Evolutionary conservation across 2,113 vertebrate species (phyloP).

Genomic region (Carassius gibelio): DNA sequence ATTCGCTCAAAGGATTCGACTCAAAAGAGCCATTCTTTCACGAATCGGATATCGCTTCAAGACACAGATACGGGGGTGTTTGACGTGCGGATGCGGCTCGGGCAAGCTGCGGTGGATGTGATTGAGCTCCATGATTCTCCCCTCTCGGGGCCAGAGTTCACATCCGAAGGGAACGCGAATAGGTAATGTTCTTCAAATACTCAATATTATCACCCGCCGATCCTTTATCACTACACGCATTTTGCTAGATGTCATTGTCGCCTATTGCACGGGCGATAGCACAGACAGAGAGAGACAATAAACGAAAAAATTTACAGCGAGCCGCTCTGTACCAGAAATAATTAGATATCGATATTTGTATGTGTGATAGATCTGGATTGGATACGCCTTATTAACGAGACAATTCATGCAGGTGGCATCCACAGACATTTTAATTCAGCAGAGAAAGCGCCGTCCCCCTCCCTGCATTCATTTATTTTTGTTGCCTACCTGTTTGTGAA

Average conservation of each 20-base stretch:
- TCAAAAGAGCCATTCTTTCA: slow-evolving; percentile 53
- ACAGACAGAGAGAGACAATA: slow-evolving; percentile 1
- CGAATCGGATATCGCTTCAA: slow-evolving; percentile 55
- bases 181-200: slow-evolving; percentile 68
- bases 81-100: slow-evolving; percentile 71
- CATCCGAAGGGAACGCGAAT: slow-evolving; percentile 62
- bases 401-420: slow-evolving; percentile 38
- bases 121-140: slow-evolving; percentile 69
- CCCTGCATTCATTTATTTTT: slow-evolving; percentile 27
- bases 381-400: slow-evolving; percentile 33
- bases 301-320: slow-evolving; percentile 17
- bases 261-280: neutral
- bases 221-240: slow-evolving; percentile 1
- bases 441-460: neutral
- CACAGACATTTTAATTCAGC: slow-evolving; percentile 34
- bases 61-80: slow-evolving; percentile 73
- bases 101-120: slow-evolving; percentile 74
- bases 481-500: slow-evolving; percentile 34
- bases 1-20: neutral
- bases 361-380: neutral
- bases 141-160: slow-evolving; percentile 69
- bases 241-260: slow-evolving; percentile 6
- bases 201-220: slow-evolving; percentile 37
- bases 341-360: slow-evolving; percentile 13
- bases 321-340: neutral